These are phyloP conservation scores for Sminthurinus signatus DNA, from an alignment of 1,140 invertebrate genomes.

Conservation along the genomic window DNA sequence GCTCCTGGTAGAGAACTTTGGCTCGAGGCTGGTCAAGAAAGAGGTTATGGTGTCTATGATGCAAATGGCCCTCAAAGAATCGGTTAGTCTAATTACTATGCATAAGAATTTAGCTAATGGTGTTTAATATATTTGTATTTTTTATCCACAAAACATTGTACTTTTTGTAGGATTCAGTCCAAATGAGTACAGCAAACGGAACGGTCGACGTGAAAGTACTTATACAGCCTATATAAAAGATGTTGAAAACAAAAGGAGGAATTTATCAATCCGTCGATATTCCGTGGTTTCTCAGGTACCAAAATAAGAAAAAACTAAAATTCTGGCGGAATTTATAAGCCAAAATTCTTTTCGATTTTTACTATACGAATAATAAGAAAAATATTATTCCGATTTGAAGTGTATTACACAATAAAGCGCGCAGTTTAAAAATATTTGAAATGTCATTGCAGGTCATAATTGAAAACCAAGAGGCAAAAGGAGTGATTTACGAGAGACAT, in stretches of 20 bases:
- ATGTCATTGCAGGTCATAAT: not conserved
- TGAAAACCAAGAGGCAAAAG: constrained; percentile 3
- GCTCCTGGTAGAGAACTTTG: not conserved
- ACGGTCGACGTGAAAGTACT: not conserved
- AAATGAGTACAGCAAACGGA: not conserved
- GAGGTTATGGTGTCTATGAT: not conserved
- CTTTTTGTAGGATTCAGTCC: not conserved
- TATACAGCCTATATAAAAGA: not conserved
- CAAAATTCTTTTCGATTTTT: too few species aligned
- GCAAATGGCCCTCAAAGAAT: constrained; percentile 1
- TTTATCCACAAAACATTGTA: too few species aligned
- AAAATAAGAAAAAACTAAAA: too few species aligned
- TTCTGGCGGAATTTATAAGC: too few species aligned
- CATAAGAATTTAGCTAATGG: too few species aligned
- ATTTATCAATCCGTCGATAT: not conserved
- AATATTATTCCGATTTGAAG: too few species aligned
- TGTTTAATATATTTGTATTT: too few species aligned
- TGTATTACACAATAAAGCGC: not conserved
- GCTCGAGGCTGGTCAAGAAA: constrained; percentile 3
- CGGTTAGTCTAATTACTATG: constrained; percentile 1
- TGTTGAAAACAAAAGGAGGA: not conserved
- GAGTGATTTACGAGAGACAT: constrained; percentile 14
- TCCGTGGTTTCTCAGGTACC: not conserved
- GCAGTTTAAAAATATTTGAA: not conserved
- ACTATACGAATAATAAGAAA: too few species aligned